Evolutionary conservation across 2,888 invertebrate species (phyloP).

Genomic region (Hirtodrosophila alboralis): DNA sequence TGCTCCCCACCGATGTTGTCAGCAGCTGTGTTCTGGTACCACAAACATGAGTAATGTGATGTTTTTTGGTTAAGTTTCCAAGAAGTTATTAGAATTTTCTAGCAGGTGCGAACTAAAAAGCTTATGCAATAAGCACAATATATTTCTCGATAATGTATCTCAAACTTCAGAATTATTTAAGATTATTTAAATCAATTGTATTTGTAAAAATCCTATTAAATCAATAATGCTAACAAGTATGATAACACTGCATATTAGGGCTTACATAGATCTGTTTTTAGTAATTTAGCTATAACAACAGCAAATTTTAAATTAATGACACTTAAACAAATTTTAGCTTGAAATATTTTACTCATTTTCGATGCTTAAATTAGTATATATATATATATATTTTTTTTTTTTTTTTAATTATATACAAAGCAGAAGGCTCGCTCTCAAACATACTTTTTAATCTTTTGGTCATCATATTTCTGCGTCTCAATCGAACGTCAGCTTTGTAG

Average conservation of each 20-base stretch:
- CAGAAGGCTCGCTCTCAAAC: too few species aligned
- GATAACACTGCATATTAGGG: too few species aligned
- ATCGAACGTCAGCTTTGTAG: conserved; percentile 51
- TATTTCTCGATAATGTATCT: conserved; percentile 15
- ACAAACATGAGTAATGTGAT: conserved; percentile 75
- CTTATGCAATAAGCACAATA: conserved; percentile 55
- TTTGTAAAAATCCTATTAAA: conserved; percentile 27
- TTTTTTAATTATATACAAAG: too few species aligned
- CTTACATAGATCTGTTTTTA: too few species aligned
- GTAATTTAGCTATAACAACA: too few species aligned
- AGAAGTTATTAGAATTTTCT: conserved; percentile 20
- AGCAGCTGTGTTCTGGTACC: conserved; percentile 64
- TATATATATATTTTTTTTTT: too few species aligned
- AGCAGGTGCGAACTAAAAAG: conserved; percentile 56
- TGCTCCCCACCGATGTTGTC: conserved; percentile 11
- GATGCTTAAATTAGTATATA: too few species aligned
- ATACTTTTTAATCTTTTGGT: conserved; percentile 22
- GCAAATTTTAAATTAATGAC: too few species aligned
- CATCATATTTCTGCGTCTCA: conserved; percentile 53
- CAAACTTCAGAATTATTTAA: conserved; percentile 40
- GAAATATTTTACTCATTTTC: conserved; percentile 39
- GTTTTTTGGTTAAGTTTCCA: conserved; percentile 41
- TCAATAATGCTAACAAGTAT: not conserved
- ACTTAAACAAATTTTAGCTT: conserved; percentile 25
- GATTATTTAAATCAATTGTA: conserved; percentile 55